Base-by-base conservation (phyloP, 2,113 vertebrate genomes). In the Smithornis capensis region DNA sequence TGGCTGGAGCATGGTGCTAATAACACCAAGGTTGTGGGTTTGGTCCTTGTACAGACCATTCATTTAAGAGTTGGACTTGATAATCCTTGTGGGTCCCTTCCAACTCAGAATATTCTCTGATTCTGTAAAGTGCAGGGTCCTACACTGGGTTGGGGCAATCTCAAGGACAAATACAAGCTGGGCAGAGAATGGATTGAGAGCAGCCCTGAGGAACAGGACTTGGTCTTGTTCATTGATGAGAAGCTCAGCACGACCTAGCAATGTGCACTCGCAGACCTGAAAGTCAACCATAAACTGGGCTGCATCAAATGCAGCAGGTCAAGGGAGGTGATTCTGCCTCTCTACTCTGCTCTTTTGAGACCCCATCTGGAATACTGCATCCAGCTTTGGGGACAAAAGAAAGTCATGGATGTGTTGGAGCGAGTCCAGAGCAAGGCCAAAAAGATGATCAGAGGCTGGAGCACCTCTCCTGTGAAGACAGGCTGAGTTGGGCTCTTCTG, bases 111-210 rank as follows among this genome's bases (percentile, higher is more conserved):
- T 60, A 28, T 62, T 40, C 37, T 40, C 25, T 62, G 59, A 62
- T 62, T 38, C 37, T 19, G 17, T 38, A 27, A 62, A 38, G 3
- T 24, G 10, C 73, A 78, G 59, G 6, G 19, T n/a, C 16, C 1
- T 17, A 0, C 33, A 25, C 0, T 22, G 16, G 21, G 9, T n/a
- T 5, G 2, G n/a, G n/a, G n/a, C 24, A 83, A 40, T 18, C 33
- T 19, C 33, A 21, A 78, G 28, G 1, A 65, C 33, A 64, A 78
- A 57, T 2, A 24, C 15, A 18, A 33, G 33, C 27, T 82, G 33
- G 23, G 27, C 47, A 24, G 13, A 67, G 8, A 60, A 60, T 1
- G 6, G 24, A 60, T 31, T 60, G 13, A 75, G n/a, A 53, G 45
- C 45, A 75, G 38, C 19, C 13, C 21, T 45, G 16, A 17, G 44